Base-by-base conservation (phyloP, 92 coral and sea anemone species). In the Porites lobata region DNA sequence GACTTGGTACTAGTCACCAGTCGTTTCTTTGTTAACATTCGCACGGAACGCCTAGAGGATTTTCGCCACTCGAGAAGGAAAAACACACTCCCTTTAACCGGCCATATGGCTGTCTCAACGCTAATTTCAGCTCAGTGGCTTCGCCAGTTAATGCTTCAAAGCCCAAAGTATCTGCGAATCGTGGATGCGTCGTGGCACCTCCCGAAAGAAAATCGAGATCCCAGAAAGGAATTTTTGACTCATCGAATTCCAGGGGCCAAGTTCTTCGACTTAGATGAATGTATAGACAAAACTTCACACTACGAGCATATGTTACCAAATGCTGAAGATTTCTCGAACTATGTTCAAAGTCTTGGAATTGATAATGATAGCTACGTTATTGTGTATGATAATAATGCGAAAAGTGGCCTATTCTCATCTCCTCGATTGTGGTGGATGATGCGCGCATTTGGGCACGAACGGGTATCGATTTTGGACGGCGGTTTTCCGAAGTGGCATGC, bases 401-500 rank as follows among this genome's bases (percentile, higher is more conserved):
- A 81, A 17, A 90, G 86, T 82, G 96, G 98, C 0, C 43, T 96
- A 38, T 96, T 96, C 83, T 96, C 99, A 8, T 94, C 98, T 18
- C 99, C 99, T 18, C 93, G 99, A 43, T 94, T 95, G 6, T 96
- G 99, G 99, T 96, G 98, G 99, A 96, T 90, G 9, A 85, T 96
- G 63, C 98, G 99, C 14, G 93, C 90, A 75, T 95, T 96, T 62
- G 99, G 99, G 14, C 99, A 96, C 91, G 90, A 93, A 54, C 89
- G 80, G 47, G 96, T 96, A 62, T 96, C 99, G 50, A 95, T 96
- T 65, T 79, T 96, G 65, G 94, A 96, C 78, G 99, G 99, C 18
- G 99, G 99, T 50, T 87, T 96, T 53, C 93, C 89, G 3, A 92
- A 93, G 64, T 96, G 99, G 99, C 78, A 92, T 26, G 92, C 87